These are phyloP conservation scores for Salvelinus namaycush DNA, from an alignment of 2,113 vertebrate genomes.

Conservation along the genomic window DNA sequence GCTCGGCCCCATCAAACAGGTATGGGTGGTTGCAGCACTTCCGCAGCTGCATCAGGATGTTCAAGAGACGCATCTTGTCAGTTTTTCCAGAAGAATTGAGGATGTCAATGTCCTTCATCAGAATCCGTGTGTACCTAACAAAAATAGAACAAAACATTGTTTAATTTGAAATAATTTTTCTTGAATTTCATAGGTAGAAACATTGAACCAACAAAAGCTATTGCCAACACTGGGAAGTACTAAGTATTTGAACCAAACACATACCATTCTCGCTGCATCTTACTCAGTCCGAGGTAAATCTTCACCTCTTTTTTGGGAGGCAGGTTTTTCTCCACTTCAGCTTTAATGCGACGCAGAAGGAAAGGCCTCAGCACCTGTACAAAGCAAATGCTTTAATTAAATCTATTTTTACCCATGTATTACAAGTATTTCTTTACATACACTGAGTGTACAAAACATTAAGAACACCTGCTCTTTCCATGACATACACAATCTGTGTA, in stretches of 20 bases:
- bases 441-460: too few species aligned
- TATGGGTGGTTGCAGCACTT: conserved; percentile 92
- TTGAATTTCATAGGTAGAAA: not conserved
- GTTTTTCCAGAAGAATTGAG: conserved; percentile 88
- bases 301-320: conserved; percentile 91
- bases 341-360: conserved; percentile 88
- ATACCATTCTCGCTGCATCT: conserved; percentile 90
- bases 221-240: not conserved
- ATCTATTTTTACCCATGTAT: not conserved
- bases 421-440: not conserved
- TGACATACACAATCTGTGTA: too few species aligned
- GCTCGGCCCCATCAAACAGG: conserved; percentile 87
- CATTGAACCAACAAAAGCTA: conserved; percentile 27
- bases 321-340: conserved; percentile 87
- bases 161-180: too few species aligned
- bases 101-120: conserved; percentile 92
- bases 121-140: conserved; percentile 85
- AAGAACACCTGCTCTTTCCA: too few species aligned
- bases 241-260: not conserved
- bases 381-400: not conserved
- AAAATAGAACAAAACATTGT: not conserved
- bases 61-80: conserved; percentile 90
- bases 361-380: conserved; percentile 87
- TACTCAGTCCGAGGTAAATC: conserved; percentile 89
- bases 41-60: conserved; percentile 88